Evolutionary conservation across 2,888 invertebrate genomes (phyloP), one percentile per base, ranked within the genome.

Genomic region (Lepidocyrtinus sp.): DNA sequence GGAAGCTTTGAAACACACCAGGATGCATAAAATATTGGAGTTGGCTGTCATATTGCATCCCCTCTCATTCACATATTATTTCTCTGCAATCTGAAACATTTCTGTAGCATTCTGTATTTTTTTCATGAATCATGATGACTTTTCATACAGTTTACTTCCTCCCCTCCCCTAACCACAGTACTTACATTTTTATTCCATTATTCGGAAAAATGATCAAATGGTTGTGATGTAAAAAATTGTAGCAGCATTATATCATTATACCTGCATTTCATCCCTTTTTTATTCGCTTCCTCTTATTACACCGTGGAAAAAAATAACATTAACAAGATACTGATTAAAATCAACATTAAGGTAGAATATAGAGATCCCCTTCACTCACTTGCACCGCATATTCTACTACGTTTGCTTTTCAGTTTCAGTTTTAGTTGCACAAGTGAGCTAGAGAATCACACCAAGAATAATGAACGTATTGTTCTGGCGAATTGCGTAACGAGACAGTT

Each of bases 21-120:
- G 9, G 62, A 77, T 77, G 77, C 77, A 77, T 77, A 71, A 77
- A 77, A 77, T 71, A 77, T 77, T 76, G 77, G 62, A 27, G 55
- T 59, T 69, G 7, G 12, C 36, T 36, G 36, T 36, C 36, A 36
- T n/a, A n/a, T 12, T 36, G 36, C 36, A 36, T 36, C n/a, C n/a
- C n/a, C n/a, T n/a, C n/a, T n/a, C n/a, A n/a, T n/a, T n/a, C 12
- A 36, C 36, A 36, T 36, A 36, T 36, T 36, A 36, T 12, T 5
- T n/a, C n/a, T n/a, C n/a, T n/a, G n/a, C n/a, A n/a, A n/a, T n/a
- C n/a, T n/a, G n/a, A n/a, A n/a, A n/a, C n/a, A n/a, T n/a, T n/a
- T n/a, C n/a, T n/a, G 36, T 36, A 36, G 12, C 12, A 36, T 36
- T 12, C 5, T 12, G 12, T 36, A 7, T 7, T 36, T 36, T 36